A percentile compares a stretch with the other conserved stretches of the same genome.
These are phyloP conservation scores for Eupristina koningsbergeri DNA, from an alignment of 1,140 invertebrate species.

Conservation along the genomic window DNA sequence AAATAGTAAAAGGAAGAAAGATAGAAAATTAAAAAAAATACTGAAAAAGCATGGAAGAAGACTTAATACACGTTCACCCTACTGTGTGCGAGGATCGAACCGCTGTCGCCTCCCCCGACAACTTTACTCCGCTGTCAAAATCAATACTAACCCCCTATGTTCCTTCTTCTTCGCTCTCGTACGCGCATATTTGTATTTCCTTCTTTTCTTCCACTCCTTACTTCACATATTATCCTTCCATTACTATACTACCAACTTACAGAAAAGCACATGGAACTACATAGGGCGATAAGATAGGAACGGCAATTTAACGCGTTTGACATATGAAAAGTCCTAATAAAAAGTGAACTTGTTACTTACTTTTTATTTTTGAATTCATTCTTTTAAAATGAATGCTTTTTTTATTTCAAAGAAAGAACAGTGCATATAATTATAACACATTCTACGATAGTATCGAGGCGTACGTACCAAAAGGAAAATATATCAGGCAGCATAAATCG, in stretches of 20 bases:
- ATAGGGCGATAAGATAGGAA: background rate
- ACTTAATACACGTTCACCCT: background rate
- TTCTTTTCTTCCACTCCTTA: background rate
- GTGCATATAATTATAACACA: background rate
- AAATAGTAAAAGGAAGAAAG: background rate
- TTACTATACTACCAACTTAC: background rate
- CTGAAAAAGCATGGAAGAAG: slow-evolving; percentile 4
- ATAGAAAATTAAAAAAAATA: background rate
- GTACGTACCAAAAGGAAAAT: background rate
- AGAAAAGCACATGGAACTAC: background rate
- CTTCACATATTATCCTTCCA: background rate
- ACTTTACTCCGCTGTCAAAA: slow-evolving; percentile 54
- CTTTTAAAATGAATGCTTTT: no score
- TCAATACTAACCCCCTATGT: slow-evolving; percentile 56
- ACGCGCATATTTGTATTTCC: background rate
- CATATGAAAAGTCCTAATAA: background rate
- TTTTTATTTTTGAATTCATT: no score
- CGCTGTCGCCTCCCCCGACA: slow-evolving; percentile 12
- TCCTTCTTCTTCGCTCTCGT: background rate
- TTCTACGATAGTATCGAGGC: background rate
- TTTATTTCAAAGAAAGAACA: background rate
- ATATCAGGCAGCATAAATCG: no score
- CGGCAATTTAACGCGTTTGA: background rate
- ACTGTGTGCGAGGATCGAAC: background rate
- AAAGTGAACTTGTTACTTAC: background rate